Evolutionary conservation across 2,888 invertebrate species (phyloP).

Genomic region (Thecocarcelia acutangulata): DNA sequence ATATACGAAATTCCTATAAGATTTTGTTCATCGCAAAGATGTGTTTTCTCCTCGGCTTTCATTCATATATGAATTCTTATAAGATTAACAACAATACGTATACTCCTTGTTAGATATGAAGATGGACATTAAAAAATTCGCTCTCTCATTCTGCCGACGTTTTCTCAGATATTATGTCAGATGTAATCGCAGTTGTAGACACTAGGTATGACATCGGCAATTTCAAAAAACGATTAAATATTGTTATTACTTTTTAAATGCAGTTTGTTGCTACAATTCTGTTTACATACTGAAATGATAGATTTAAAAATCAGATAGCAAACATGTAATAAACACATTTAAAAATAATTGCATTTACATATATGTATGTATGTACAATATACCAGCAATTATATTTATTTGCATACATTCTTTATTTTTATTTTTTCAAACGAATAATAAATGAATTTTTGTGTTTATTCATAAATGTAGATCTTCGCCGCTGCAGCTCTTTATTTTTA

Average conservation of each 20-base stretch:
- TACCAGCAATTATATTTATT: background rate
- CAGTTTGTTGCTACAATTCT: background rate
- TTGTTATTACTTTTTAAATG: background rate
- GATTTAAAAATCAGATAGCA: constrained; percentile 26
- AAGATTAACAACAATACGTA: too few species aligned
- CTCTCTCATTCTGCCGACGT: too few species aligned
- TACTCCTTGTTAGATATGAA: too few species aligned
- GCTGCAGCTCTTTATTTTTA: background rate
- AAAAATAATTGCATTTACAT: background rate
- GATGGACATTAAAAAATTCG: too few species aligned
- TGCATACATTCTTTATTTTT: too few species aligned
- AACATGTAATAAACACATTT: constrained; percentile 14
- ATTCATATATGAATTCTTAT: too few species aligned
- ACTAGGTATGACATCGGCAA: too few species aligned
- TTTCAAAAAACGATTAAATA: background rate
- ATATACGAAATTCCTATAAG: too few species aligned
- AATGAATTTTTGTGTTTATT: background rate
- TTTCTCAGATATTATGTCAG: too few species aligned
- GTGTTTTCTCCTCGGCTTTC: too few species aligned
- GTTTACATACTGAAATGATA: background rate
- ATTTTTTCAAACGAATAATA: background rate
- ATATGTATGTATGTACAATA: background rate
- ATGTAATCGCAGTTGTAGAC: too few species aligned
- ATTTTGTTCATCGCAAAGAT: too few species aligned
- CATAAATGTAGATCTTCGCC: background rate